phyloP scores from a whole-genome alignment of 2,888 invertebrate species.

The Digitonthophagus gazella region DNA sequence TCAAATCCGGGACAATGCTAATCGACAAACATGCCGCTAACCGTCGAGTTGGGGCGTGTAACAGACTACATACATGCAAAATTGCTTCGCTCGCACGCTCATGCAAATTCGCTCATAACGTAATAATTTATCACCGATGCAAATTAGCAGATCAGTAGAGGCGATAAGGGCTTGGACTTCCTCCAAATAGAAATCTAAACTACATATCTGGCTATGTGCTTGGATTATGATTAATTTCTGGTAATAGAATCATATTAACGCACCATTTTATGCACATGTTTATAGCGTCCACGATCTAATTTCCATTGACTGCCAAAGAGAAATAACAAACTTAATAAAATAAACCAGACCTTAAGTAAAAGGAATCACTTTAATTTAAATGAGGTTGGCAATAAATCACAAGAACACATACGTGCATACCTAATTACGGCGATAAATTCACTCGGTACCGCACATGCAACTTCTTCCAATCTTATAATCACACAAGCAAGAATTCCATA shows the following conservation, averaged over 20 bases:
- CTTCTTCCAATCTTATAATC: not conserved
- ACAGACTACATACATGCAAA: not conserved
- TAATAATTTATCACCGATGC: slow-evolving; percentile 13
- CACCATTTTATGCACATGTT: not conserved
- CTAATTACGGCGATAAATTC: slow-evolving; percentile 21
- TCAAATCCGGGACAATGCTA: not conserved
- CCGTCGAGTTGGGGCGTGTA: not conserved
- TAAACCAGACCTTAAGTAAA: not conserved
- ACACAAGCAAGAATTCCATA: slow-evolving; percentile 6
- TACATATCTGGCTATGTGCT: not conserved
- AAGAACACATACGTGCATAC: slow-evolving; percentile 18
- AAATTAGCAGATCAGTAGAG: slow-evolving; percentile 9
- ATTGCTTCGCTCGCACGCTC: slow-evolving; percentile 4
- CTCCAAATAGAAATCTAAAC: not conserved
- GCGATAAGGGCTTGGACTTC: slow-evolving; percentile 8
- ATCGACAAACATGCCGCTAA: not conserved
- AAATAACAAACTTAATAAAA: not conserved
- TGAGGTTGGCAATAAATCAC: slow-evolving; percentile 3
- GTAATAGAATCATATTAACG: not conserved
- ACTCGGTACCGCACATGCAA: slow-evolving; percentile 8
- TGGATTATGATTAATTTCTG: not conserved
- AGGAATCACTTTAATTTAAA: not conserved
- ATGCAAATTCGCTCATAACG: slow-evolving; percentile 10
- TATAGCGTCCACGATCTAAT: not conserved
- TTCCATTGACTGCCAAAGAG: not conserved